phyloP scores from a whole-genome alignment of 1,140 invertebrate genomes.

The Capitella teleta region DNA sequence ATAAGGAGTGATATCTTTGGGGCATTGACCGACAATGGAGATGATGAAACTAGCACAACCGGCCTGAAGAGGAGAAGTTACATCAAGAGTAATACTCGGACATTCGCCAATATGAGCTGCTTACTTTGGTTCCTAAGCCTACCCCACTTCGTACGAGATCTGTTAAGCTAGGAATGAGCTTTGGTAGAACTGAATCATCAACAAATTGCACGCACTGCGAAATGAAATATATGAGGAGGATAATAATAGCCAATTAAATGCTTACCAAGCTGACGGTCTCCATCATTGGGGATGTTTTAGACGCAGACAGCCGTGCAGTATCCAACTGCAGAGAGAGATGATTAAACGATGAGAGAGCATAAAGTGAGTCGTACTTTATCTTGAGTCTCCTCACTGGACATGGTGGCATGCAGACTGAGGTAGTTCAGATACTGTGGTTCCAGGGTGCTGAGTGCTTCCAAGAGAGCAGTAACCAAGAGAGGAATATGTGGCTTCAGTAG shows the following conservation, averaged over 20 bases:
- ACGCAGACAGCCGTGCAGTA: slow-evolving; percentile 59
- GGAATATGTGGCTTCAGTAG: slow-evolving; percentile 68
- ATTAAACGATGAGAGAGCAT: not conserved
- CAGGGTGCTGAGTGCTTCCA: slow-evolving; percentile 71
- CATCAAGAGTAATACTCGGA: no score
- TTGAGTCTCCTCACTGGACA: slow-evolving; percentile 41
- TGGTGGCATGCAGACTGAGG: slow-evolving; percentile 59
- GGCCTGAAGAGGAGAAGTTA: slow-evolving; percentile 44
- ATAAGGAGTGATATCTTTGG: slow-evolving; percentile 52
- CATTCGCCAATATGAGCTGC: no score
- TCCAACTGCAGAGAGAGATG: slow-evolving; percentile 48
- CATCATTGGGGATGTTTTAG: slow-evolving; percentile 72
- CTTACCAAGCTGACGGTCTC: slow-evolving; percentile 70
- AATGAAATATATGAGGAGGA: slow-evolving; percentile 1
- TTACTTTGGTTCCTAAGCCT: slow-evolving; percentile 64
- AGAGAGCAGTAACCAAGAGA: slow-evolving; percentile 66
- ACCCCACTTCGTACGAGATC: slow-evolving; percentile 70
- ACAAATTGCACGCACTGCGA: slow-evolving; percentile 71
- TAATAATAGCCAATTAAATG: not conserved
- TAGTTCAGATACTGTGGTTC: slow-evolving; percentile 69
- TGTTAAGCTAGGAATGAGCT: slow-evolving; percentile 65
- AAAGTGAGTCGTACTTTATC: slow-evolving; percentile 43
- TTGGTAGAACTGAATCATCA: slow-evolving; percentile 60
- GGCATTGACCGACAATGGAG: slow-evolving; percentile 53
- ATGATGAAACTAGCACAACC: slow-evolving; percentile 74